Evolutionary conservation across 2,888 invertebrate species (phyloP).

Genomic region (Euspilapteryx auroguttella): DNA sequence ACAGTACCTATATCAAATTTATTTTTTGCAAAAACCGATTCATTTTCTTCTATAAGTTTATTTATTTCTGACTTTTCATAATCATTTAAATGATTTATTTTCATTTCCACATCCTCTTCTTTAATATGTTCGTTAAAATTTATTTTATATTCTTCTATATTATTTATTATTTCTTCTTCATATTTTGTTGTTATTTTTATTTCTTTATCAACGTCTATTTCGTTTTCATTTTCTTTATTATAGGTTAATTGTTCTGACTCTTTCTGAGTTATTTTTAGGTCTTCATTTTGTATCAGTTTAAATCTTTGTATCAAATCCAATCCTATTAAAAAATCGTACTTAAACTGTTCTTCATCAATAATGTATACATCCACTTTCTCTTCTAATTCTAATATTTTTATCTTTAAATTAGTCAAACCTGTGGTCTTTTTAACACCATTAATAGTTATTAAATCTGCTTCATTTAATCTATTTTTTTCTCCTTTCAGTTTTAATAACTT

Average conservation of each 20-base stretch:
- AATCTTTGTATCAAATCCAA: slow-evolving; percentile 8
- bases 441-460: slow-evolving; percentile 7
- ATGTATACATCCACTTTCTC: slow-evolving; percentile 5
- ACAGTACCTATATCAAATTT: slow-evolving; percentile 13
- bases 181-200: neutral
- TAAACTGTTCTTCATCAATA: slow-evolving; percentile 4
- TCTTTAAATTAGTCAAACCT: slow-evolving; percentile 6
- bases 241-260: neutral
- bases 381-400: slow-evolving; percentile 5
- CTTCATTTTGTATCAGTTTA: slow-evolving; percentile 6
- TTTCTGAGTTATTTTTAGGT: slow-evolving; percentile 5
- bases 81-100: slow-evolving; percentile 1
- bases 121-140: slow-evolving; percentile 3
- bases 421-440: slow-evolving; percentile 8
- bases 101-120: slow-evolving; percentile 5
- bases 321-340: slow-evolving; percentile 7
- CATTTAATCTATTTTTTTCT: slow-evolving; percentile 5
- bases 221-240: neutral
- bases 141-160: neutral
- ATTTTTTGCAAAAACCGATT: slow-evolving; percentile 10
- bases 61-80: slow-evolving; percentile 7
- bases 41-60: slow-evolving; percentile 7
- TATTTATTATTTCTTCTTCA: neutral
- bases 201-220: slow-evolving; percentile 1
- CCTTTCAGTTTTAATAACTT: slow-evolving; percentile 1